Percentiles rank a stretch among this genome's conserved stretches.
Conservation (phyloP, 30 jellyfish, hydroid and myxozoan species). For the Mastigias papua region DNA sequence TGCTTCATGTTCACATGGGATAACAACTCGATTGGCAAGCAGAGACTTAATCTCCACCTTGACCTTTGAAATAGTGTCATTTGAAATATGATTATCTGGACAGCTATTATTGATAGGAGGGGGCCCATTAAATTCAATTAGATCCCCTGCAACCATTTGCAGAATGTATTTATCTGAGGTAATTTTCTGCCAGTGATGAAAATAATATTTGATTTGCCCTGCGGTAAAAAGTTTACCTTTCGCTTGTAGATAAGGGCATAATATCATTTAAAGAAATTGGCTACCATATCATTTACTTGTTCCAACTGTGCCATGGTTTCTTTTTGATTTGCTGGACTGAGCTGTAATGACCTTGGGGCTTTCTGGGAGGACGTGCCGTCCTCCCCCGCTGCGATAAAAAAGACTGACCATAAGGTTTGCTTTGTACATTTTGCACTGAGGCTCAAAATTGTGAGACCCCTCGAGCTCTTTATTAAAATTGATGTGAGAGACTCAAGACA, state of each 20-base stretch:
- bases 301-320: background rate
- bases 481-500: too few relatives aligned
- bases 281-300: background rate
- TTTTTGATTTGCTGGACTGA: background rate
- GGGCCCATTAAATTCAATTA: background rate
- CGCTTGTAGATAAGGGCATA: background rate
- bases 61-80: background rate
- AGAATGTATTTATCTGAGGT: background rate
- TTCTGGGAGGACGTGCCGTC: background rate
- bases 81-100: background rate
- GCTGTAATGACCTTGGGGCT: background rate
- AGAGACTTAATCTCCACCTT: background rate
- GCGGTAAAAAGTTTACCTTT: background rate
- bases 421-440: background rate
- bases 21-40: background rate
- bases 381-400: background rate
- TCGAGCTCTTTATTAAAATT: too few relatives aligned
- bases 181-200: background rate
- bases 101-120: background rate
- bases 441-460: background rate
- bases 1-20: background rate
- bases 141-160: background rate
- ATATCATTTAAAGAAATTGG: background rate
- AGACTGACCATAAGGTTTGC: background rate
- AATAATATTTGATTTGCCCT: background rate